Base-by-base conservation (phyloP, 1,140 invertebrate species). In the Orussus abietinus region DNA sequence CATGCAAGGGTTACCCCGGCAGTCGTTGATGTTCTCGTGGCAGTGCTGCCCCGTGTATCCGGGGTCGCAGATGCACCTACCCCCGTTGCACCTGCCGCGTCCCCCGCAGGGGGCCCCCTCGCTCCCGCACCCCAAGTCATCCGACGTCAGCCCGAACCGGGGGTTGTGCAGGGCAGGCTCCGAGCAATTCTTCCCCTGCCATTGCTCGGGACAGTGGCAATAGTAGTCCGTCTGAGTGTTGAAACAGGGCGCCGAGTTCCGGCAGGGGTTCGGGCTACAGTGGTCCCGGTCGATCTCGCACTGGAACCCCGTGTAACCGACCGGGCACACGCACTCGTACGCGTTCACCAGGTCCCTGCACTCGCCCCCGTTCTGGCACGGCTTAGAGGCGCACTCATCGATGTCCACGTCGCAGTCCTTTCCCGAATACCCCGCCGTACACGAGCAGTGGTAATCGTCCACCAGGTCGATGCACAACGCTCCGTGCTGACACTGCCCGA, bases 121-220 rank as follows among this genome's bases (percentile, higher is more conserved):
- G 54, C 70, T 68, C 15, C 74, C 75, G 44, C 75, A 61, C 32
- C 64, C 61, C 25, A 67, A 45, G 40, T 69, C 59, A 55, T 65
- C 64, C 52, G 66, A 46, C 45, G 57, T 51, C 43, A 64, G 39
- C 4, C 77, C 71, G 48, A 80, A 80, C 11, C 80, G 77, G 3
- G 77, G 79, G 57, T 76, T 77, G 33, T 79, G 72, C 4, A 78
- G 74, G 37, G 78, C 78, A 7, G 78, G 68, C 49, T 86, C 80
- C 53, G 89, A 90, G 66, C 92, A 96, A 72, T 92, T 93, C 64
- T 88, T 90, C 20, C 93, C 93, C 43, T 85, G 82, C 80, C 89
- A 94, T 49, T 85, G 83, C 33, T 80, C 78, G 1, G 85, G 81
- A 72, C 93, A 97, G 66, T 90, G 86, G 68, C 92, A 96, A 57